phyloP scores from a whole-genome alignment of 2,888 invertebrate species.

The Synergus japonicus region DNA sequence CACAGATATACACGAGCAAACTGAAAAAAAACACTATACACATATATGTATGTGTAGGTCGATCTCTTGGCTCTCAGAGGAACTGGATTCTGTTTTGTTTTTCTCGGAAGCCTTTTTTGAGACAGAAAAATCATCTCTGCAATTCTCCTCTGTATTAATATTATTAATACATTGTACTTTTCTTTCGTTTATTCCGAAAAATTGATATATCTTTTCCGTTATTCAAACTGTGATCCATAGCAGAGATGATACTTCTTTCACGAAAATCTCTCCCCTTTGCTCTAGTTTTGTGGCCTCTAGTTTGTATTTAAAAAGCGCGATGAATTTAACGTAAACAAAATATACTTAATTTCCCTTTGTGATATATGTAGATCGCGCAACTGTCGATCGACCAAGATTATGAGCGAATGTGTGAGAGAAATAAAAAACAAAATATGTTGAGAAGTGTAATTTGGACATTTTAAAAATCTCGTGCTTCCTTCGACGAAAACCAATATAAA shows the following conservation, averaged over 20 bases:
- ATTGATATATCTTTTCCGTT: constrained; percentile 44
- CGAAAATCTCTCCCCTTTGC: constrained; percentile 32
- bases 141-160: constrained; percentile 42
- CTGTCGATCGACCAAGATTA: constrained; percentile 48
- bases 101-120: constrained; percentile 45
- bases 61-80: constrained; percentile 76
- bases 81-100: constrained; percentile 55
- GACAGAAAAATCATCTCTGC: constrained; percentile 31
- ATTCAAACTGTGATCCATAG: constrained; percentile 47
- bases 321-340: constrained; percentile 49
- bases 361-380: constrained; percentile 59
- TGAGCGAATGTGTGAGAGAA: constrained; percentile 41
- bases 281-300: constrained; percentile 43
- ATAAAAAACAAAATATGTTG: constrained; percentile 17
- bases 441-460: constrained; percentile 35
- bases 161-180: constrained; percentile 46
- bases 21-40: constrained; percentile 46
- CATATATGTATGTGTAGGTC: constrained; percentile 65
- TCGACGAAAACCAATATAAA: constrained; percentile 44
- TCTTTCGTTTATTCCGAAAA: constrained; percentile 45
- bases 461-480: constrained; percentile 48
- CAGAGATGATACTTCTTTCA: constrained; percentile 43
- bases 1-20: constrained; percentile 63
- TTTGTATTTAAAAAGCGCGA: constrained; percentile 23
- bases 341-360: constrained; percentile 74